A percentile compares a stretch with the other conserved stretches of the same genome.
Evolutionary conservation across 2,113 vertebrate species (phyloP).

Genomic region (Echinops telfairi): DNA sequence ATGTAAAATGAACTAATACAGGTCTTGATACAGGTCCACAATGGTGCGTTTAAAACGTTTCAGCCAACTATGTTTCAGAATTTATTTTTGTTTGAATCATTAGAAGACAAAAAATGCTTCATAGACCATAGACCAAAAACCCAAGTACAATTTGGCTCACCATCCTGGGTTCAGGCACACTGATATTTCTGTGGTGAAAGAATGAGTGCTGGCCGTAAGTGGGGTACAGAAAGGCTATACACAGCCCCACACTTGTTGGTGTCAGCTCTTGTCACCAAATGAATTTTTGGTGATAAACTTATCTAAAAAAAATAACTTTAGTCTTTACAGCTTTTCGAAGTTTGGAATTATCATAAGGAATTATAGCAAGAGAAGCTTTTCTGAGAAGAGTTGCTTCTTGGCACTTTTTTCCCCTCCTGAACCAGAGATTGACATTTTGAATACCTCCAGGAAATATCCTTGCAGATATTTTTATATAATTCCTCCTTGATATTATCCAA

Average conservation of each 20-base stretch:
- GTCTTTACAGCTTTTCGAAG: neutral
- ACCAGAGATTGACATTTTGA: too few species aligned
- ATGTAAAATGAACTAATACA: neutral
- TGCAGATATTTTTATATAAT: too few species aligned
- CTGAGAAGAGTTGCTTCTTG: neutral
- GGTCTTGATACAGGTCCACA: neutral
- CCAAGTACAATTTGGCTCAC: neutral
- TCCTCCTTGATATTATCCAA: too few species aligned
- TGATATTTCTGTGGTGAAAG: neutral
- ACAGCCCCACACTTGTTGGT: neutral
- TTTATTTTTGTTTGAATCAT: neutral
- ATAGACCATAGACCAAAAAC: neutral
- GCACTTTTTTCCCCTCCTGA: too few species aligned
- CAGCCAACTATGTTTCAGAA: neutral
- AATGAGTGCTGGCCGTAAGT: neutral
- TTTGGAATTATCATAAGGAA: conserved; percentile 25
- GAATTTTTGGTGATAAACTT: neutral
- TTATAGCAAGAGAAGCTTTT: neutral
- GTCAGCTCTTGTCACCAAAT: conserved; percentile 6
- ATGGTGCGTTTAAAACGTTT: neutral
- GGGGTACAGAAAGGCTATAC: neutral
- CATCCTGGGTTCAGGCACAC: neutral
- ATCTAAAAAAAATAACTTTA: neutral
- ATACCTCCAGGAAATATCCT: too few species aligned
- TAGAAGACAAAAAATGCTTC: neutral